These are phyloP conservation scores for Synergus gifuensis DNA, from an alignment of 2,888 invertebrate species.

Conservation along the genomic window DNA sequence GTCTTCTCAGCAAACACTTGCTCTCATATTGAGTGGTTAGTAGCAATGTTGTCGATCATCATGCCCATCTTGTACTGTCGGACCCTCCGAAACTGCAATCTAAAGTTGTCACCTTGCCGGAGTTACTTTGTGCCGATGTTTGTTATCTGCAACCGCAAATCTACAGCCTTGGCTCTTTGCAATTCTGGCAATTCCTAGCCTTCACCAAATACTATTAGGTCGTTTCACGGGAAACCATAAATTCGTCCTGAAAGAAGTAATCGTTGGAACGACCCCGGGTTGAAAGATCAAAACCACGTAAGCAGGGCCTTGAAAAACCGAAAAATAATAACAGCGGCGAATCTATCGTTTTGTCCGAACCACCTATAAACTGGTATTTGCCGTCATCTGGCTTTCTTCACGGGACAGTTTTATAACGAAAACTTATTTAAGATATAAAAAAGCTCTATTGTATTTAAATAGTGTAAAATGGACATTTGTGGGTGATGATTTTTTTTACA, in stretches of 20 bases:
- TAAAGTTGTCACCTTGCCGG: slow-evolving; percentile 70
- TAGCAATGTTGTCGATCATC: slow-evolving; percentile 73
- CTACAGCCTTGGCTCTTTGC: slow-evolving; percentile 72
- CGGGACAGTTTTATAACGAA: slow-evolving; percentile 74
- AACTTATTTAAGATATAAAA: slow-evolving; percentile 77
- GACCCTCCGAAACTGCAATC: slow-evolving; percentile 71
- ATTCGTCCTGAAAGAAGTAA: slow-evolving; percentile 62
- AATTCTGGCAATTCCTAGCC: slow-evolving; percentile 73
- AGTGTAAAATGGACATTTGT: slow-evolving; percentile 77
- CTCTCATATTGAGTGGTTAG: slow-evolving; percentile 77
- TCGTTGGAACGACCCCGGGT: slow-evolving; percentile 10
- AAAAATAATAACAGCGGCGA: slow-evolving; percentile 56
- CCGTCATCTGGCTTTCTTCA: slow-evolving; percentile 73
- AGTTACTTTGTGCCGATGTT: slow-evolving; percentile 74
- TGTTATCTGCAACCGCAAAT: slow-evolving; percentile 63
- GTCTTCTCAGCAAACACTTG: slow-evolving; percentile 73
- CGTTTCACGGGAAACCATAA: slow-evolving; percentile 70
- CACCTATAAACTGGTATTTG: slow-evolving; percentile 73
- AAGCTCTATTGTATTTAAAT: slow-evolving; percentile 78
- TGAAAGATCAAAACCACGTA: slow-evolving; percentile 26
- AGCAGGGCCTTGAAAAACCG: neutral
- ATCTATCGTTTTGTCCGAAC: slow-evolving; percentile 69
- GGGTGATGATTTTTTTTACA: slow-evolving; percentile 75
- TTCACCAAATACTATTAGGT: slow-evolving; percentile 76
- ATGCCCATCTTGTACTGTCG: slow-evolving; percentile 64